Evolutionary conservation across 2,888 invertebrate species (phyloP).

Genomic region (Orchesella flavescens): DNA sequence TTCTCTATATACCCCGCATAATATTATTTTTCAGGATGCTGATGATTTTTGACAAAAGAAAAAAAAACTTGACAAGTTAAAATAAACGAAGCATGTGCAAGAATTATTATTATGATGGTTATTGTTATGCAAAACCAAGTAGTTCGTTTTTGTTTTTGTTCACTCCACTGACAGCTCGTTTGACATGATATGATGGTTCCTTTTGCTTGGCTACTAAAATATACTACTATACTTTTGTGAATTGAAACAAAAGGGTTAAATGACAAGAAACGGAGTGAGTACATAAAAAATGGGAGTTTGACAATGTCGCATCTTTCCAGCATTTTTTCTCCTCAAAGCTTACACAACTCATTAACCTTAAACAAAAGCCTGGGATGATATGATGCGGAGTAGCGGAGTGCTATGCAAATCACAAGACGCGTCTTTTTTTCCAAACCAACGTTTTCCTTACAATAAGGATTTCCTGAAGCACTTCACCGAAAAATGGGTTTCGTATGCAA

Average conservation of each 20-base stretch:
- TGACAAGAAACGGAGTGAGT: constrained; percentile 47
- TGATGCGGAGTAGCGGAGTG: too few relatives aligned
- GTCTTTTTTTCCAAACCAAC: too few relatives aligned
- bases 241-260: constrained; percentile 53
- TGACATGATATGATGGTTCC: constrained; percentile 18
- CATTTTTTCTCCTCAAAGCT: constrained; percentile 50
- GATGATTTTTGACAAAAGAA: too few relatives aligned
- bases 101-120: constrained; percentile 15
- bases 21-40: too few relatives aligned
- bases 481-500: constrained; percentile 52
- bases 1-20: too few relatives aligned
- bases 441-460: constrained; percentile 8
- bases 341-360: constrained; percentile 64
- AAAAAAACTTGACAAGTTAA: too few relatives aligned
- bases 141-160: neutral
- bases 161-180: constrained; percentile 52
- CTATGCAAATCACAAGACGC: constrained; percentile 46
- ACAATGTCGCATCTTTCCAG: neutral
- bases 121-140: constrained; percentile 52
- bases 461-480: constrained; percentile 11
- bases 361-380: constrained; percentile 50
- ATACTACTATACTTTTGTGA: too few relatives aligned
- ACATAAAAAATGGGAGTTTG: neutral
- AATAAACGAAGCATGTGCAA: too few relatives aligned
- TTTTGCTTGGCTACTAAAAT: neutral